Conservation (phyloP, 2,113 vertebrate species). For the Callopanchax toddi region DNA sequence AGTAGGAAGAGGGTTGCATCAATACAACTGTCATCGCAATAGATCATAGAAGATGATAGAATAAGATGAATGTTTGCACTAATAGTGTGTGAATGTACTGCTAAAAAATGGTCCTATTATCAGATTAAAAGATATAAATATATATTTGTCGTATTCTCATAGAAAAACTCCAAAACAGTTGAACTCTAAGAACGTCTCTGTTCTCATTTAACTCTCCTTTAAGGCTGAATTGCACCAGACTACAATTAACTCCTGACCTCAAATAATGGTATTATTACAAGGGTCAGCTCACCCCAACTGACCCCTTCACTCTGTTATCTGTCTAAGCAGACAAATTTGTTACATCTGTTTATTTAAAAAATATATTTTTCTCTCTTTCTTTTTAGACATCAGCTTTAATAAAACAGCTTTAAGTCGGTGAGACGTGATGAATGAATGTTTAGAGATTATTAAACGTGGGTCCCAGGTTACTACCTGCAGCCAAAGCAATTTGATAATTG, state of each 20-base stretch:
- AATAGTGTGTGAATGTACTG: too few species aligned
- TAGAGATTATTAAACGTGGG: constrained; percentile 64
- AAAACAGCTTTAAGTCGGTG: constrained; percentile 42
- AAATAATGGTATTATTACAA: constrained; percentile 74
- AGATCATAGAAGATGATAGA: too few species aligned
- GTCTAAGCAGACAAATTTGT: constrained; percentile 40
- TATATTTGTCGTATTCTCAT: too few species aligned
- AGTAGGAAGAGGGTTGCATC: too few species aligned
- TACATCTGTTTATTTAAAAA: constrained; percentile 37
- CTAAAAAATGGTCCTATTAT: too few species aligned
- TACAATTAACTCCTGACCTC: constrained; percentile 75
- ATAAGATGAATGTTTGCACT: too few species aligned
- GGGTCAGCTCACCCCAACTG: constrained; percentile 36
- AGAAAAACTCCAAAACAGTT: constrained; percentile 18
- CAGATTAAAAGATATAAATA: too few species aligned
- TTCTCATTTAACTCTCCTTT: constrained; percentile 32
- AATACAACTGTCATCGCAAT: too few species aligned
- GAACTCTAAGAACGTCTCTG: constrained; percentile 35
- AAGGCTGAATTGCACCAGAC: constrained; percentile 52
- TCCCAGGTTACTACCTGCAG: constrained; percentile 68
- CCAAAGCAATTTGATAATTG: constrained; percentile 80
- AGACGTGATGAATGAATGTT: constrained; percentile 54
- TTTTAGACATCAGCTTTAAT: constrained; percentile 52
- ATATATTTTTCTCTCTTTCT: constrained; percentile 7
- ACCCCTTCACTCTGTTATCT: constrained; percentile 25